These are phyloP conservation scores for Gymnogyps californianus DNA, from an alignment of 2,113 vertebrate genomes.

Conservation along the genomic window DNA sequence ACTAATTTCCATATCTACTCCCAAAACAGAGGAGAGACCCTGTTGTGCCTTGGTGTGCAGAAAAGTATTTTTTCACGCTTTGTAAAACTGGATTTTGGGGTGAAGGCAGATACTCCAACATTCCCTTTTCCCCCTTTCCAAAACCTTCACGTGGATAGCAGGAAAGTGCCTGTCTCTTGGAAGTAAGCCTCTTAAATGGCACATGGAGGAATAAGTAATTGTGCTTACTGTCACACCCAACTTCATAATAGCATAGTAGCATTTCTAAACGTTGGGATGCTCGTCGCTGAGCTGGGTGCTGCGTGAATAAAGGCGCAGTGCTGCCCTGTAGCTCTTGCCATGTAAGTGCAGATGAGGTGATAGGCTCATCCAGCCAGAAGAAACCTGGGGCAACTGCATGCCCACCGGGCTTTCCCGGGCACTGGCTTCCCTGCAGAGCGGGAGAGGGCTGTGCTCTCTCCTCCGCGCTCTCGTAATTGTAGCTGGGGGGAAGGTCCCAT, in stretches of 20 bases:
- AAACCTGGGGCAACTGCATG: accelerated
- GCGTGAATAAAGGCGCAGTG: background rate
- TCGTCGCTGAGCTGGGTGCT: background rate
- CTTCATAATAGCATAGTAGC: background rate
- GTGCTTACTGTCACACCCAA: background rate
- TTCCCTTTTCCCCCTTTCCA: background rate
- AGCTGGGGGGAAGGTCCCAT: background rate
- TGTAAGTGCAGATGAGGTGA: background rate
- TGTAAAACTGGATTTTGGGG: background rate
- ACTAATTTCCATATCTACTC: background rate
- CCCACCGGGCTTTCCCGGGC: accelerated
- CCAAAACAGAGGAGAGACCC: background rate
- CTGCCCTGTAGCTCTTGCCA: accelerated
- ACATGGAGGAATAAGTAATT: background rate
- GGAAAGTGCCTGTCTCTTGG: background rate
- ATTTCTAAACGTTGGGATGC: background rate
- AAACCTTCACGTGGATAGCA: background rate
- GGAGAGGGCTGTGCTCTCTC: background rate
- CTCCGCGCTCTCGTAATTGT: background rate
- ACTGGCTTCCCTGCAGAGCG: background rate
- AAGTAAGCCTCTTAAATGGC: background rate
- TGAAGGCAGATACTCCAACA: background rate
- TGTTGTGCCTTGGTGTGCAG: background rate
- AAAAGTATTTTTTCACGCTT: background rate
- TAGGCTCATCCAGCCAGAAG: background rate